Conservation (phyloP, 2,113 vertebrate species). For the Albula goreensis region DNA sequence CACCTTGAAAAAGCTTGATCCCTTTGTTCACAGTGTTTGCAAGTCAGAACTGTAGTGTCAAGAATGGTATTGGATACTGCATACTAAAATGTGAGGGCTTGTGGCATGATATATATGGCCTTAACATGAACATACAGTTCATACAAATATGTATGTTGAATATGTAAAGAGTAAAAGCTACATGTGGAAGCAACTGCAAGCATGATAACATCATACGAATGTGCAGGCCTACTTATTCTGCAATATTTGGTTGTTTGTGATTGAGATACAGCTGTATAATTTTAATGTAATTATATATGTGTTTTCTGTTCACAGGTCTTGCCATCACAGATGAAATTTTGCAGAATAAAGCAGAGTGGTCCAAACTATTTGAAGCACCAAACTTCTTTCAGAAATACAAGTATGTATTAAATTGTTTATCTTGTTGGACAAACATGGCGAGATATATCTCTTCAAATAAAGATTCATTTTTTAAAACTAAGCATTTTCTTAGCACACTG, state of each 20-base stretch:
- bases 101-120: not conserved
- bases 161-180: not conserved
- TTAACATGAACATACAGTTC: not conserved
- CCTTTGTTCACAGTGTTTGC: not conserved
- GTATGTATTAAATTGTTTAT: conserved; percentile 90
- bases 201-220: too few species aligned
- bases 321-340: conserved; percentile 88
- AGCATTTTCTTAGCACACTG: conserved; percentile 32
- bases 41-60: too few species aligned
- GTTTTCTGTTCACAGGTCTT: conserved; percentile 68
- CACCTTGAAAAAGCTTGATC: not conserved
- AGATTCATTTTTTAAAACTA: conserved; percentile 41
- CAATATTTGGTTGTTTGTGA: not conserved
- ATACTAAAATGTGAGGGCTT: too few species aligned
- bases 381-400: conserved; percentile 96
- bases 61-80: too few species aligned
- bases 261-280: not conserved
- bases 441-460: conserved; percentile 56
- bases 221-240: too few species aligned
- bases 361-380: conserved; percentile 91
- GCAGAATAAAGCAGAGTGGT: conserved; percentile 88
- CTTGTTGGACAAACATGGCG: conserved; percentile 58
- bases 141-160: not conserved
- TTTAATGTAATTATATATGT: not conserved
- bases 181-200: not conserved